These are phyloP conservation scores for Omphaloscelis lunosa DNA, from an alignment of 2,888 invertebrate species.

Conservation along the genomic window DNA sequence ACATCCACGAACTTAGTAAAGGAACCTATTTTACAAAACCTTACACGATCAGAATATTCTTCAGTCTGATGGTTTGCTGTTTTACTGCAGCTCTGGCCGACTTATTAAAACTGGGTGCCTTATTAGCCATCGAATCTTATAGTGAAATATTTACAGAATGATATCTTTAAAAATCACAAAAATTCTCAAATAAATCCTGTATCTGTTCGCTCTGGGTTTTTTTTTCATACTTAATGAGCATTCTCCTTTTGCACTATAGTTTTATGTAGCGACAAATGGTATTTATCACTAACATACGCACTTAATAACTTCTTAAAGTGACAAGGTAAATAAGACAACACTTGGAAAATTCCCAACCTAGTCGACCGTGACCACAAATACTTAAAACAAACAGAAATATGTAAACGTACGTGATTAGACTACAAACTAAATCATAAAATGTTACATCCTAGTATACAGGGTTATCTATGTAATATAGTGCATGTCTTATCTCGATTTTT, in stretches of 20 bases:
- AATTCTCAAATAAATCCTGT: no score
- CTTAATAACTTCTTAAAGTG: slow-evolving; percentile 2
- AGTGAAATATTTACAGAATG: no score
- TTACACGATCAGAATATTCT: neutral
- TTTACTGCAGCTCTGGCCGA: neutral
- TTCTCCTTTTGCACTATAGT: no score
- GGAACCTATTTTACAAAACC: slow-evolving; percentile 1
- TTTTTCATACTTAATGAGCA: no score
- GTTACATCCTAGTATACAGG: slow-evolving; percentile 10
- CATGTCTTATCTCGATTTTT: slow-evolving; percentile 18
- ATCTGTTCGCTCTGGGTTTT: no score
- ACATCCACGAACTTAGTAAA: neutral
- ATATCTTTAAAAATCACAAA: no score
- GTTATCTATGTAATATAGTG: slow-evolving; percentile 1
- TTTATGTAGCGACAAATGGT: no score
- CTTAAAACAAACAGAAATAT: slow-evolving; percentile 22
- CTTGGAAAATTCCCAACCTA: neutral
- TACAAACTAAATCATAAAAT: slow-evolving; percentile 23
- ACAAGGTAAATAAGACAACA: slow-evolving; percentile 19
- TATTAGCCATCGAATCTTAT: no score
- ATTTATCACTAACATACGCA: slow-evolving; percentile 3
- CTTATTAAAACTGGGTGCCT: no score
- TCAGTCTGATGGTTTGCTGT: neutral
- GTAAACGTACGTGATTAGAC: slow-evolving; percentile 24
- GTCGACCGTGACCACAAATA: slow-evolving; percentile 43